Evolutionary conservation across 2,797 vertebrate species (phyloP), one percentile per base, ranked within the genome.

Genomic region (Sebastes oblongus): DNA sequence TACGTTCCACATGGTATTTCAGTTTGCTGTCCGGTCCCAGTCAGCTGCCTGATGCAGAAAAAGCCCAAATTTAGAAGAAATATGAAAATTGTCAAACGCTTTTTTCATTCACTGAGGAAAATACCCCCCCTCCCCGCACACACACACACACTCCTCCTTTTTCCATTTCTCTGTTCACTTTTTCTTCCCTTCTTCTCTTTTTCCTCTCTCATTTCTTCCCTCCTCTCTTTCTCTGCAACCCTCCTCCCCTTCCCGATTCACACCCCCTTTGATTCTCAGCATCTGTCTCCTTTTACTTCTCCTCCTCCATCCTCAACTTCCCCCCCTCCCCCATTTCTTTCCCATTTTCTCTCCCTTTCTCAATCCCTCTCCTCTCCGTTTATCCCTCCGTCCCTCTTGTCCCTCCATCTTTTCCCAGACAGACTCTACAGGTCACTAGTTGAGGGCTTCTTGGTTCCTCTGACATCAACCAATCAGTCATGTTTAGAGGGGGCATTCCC

Each of bases 341-440:
- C 39, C 46, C 39, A 22, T 30, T 67, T 9, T 10, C 32, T 34
- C 32, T 42, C 39, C 39, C 39, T 62, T 36, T 66, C 39, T 60
- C 78, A 2, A 25, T 66, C 55, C 25, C 59, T 27, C 25, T 64
- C 8, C 65, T 50, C 32, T 52, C 80, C 39, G 27, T 74, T 71
- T 42, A 12, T 74, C 22, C 20, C 10, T 32, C 42, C 27, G 6
- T 85, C n/a, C 77, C 62, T 50, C 25, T 34, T 65, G 60, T 70
- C 79, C 68, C 66, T 64, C 62, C 62, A 72, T 73, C 75, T 36
- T 76, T 80, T 91, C 56, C 58, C 90, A 92, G 86, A 97, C 96
- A 95, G 95, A 94, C 97, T 97, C 95, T 95, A 96, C 95, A 91
- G 97, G 96, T 96, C 96, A 96, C 88, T 77, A 89, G 93, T 88